phyloP scores from a whole-genome alignment of 2,797 vertebrate species.

The Phalanger gymnotis region DNA sequence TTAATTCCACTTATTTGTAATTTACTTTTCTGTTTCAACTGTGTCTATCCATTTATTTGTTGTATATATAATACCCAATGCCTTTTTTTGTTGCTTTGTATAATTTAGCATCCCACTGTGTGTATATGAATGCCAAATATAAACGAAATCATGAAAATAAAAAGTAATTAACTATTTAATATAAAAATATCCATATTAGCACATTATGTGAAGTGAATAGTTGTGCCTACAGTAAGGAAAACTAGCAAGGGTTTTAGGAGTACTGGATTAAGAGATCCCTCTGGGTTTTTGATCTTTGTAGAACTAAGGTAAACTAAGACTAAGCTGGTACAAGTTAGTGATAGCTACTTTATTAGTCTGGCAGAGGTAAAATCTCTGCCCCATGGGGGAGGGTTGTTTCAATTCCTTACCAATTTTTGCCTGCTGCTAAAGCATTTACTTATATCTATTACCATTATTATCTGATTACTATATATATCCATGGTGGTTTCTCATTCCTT shows the following conservation, averaged over 20 bases:
- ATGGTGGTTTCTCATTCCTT: not conserved
- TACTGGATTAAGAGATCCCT: not conserved
- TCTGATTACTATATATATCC: not conserved
- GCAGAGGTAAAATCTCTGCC: not conserved
- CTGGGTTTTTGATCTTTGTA: not conserved
- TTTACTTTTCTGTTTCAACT: not conserved
- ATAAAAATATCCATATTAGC: not conserved
- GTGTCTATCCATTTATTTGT: not conserved
- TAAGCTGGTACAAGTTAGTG: not conserved
- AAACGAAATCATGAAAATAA: not conserved
- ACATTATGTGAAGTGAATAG: not conserved
- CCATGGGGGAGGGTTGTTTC: not conserved
- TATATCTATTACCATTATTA: not conserved
- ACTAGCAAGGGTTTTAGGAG: not conserved
- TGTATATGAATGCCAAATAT: not conserved
- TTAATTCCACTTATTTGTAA: not conserved
- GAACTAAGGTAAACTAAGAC: not conserved
- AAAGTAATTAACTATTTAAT: not conserved
- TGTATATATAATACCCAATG: not conserved
- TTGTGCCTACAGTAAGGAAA: not conserved
- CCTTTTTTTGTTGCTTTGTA: not conserved
- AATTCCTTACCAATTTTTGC: not conserved
- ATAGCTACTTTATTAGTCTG: not conserved
- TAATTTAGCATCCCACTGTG: not conserved
- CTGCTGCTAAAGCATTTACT: not conserved